Evolutionary conservation across 2,797 vertebrate genomes (phyloP), one percentile per base, ranked within the genome.

Genomic region (Phaenicophaeus curvirostris): DNA sequence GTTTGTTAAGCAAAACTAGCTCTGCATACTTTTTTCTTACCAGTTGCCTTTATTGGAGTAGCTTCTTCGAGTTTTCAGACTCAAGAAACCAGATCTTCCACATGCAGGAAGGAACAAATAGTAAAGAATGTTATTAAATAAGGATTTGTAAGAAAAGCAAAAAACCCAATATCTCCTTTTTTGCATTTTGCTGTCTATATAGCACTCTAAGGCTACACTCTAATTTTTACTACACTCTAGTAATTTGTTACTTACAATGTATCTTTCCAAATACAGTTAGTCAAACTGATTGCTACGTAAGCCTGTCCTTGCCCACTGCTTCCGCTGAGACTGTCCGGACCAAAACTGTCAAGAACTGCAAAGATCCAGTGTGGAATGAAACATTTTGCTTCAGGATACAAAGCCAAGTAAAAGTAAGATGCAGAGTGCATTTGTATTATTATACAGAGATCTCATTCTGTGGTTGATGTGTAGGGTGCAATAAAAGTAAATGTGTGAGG

Each of bases 321-420:
- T 98, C 98, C 4, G 88, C 97, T 8, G 96, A 62, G 31, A 97
- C 81, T 30, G 86, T 96, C 37, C 97, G 94, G 80, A 99, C 98
- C 50, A 97, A 92, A 94, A 98, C 97, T 1, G 15, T 98, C 54
- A 68, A 95, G 89, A 97, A 98, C 95, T 97, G 63, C 31, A 94
- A 88, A 86, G 94, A 97, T 57, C 98, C 98, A 13, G 94, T 97
- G 25, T 99, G 99, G 98, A 98, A 99, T 13, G 98, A 99, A 95
- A 98, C 95, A 10, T 99, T 99, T 95, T 94, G 42, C 90, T 98
- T 98, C 95, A 97, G 97, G 82, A 96, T 98, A 75, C 98, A 98
- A 78, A 97, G 89, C 42, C 96, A 96, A 57, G 96, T 98, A 87
- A 99, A 99, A 97, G 98, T 99, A 96, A 98, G 94, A 48, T 35